Percentiles rank a stretch among this genome's conserved stretches.
These are phyloP conservation scores for Drosophila kanapiae DNA, from an alignment of 1,140 invertebrate genomes.

Conservation along the genomic window DNA sequence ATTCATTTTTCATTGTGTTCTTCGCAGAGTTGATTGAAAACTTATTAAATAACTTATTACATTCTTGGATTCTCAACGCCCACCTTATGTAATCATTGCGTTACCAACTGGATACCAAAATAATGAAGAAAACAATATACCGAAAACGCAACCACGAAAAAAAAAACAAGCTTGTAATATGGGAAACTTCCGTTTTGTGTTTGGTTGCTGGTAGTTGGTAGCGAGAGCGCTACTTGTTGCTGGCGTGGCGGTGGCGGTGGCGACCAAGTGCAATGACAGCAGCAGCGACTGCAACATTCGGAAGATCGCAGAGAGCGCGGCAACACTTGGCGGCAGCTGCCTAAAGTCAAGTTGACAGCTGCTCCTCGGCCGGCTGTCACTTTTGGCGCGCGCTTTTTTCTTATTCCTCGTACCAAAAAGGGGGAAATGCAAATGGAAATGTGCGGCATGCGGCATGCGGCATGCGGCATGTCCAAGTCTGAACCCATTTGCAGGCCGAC, in stretches of 20 bases:
- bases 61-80: neutral
- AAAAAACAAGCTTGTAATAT: conserved; percentile 35
- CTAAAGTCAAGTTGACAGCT: conserved; percentile 62
- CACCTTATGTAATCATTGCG: neutral
- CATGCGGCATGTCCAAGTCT: conserved; percentile 46
- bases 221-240: conserved; percentile 42
- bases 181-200: conserved; percentile 47
- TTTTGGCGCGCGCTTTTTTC: conserved; percentile 49
- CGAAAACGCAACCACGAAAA: conserved; percentile 17
- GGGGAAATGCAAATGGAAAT: conserved; percentile 42
- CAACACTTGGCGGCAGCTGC: conserved; percentile 45
- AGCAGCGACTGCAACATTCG: conserved; percentile 24
- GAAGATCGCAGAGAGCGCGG: neutral
- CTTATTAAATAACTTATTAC: neutral
- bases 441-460: conserved; percentile 19
- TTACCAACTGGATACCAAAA: neutral
- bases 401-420: neutral
- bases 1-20: neutral
- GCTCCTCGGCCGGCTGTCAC: conserved; percentile 54
- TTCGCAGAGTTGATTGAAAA: neutral
- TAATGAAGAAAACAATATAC: conserved; percentile 5
- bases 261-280: conserved; percentile 45
- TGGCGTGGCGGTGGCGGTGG: conserved; percentile 15
- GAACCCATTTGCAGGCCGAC: conserved; percentile 52
- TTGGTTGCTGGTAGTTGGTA: conserved; percentile 1